Percentiles rank a stretch among this genome's conserved stretches.
phyloP scores from a whole-genome alignment of 2,888 invertebrate genomes.

The Drosophila hawaiiensis region DNA sequence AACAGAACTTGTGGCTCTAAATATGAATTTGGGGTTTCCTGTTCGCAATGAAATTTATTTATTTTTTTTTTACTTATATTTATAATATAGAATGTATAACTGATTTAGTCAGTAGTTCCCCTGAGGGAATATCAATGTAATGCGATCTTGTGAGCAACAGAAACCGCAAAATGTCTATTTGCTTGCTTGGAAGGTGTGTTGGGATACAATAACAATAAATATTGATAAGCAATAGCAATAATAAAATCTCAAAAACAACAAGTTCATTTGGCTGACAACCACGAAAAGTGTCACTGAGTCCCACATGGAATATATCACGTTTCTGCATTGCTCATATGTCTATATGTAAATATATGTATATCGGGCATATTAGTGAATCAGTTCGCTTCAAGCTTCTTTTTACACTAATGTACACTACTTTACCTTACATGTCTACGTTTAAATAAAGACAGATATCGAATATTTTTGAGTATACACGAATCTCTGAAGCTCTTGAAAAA shows the following conservation, averaged over 20 bases:
- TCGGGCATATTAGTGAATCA: constrained; percentile 11
- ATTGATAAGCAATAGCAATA: constrained; percentile 47
- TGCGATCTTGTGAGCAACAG: constrained; percentile 23
- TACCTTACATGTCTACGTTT: neutral
- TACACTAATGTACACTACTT: neutral
- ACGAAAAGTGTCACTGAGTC: constrained; percentile 53
- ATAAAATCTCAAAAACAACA: constrained; percentile 32
- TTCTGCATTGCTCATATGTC: constrained; percentile 68
- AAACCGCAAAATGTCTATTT: constrained; percentile 20
- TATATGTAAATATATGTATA: neutral
- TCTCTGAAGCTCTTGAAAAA: rapidly evolving
- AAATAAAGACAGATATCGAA: neutral
- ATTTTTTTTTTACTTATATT: neutral
- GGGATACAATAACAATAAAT: constrained; percentile 40
- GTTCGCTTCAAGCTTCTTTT: neutral
- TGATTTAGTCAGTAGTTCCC: constrained; percentile 14
- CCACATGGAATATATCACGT: constrained; percentile 74
- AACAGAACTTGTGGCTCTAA: neutral
- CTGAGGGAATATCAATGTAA: constrained; percentile 16
- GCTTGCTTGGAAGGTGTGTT: neutral
- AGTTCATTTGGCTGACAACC: constrained; percentile 60
- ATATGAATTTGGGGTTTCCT: neutral
- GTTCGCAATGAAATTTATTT: neutral
- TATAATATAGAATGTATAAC: constrained; percentile 2
- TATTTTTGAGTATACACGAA: neutral